phyloP scores from a whole-genome alignment of 2,797 vertebrate species.

The Meriones psammophilus region DNA sequence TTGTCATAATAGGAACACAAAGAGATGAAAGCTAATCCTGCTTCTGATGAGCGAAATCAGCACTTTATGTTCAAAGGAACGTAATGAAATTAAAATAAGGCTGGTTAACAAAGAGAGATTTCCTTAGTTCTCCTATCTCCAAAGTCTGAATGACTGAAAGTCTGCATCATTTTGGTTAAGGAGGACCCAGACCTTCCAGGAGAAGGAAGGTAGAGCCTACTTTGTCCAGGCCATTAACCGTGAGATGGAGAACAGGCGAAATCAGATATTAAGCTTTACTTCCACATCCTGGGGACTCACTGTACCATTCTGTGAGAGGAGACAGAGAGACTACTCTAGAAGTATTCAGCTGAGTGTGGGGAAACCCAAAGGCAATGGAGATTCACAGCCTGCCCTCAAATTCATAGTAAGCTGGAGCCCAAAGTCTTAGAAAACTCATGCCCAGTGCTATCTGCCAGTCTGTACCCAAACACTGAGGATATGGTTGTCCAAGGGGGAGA shows the following conservation, averaged over 20 bases:
- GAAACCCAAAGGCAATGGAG: neutral
- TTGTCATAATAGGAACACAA: neutral
- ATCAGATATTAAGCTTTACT: neutral
- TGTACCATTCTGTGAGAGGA: neutral
- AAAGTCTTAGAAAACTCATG: neutral
- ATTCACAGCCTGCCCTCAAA: neutral
- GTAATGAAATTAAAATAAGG: neutral
- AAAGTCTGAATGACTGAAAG: neutral
- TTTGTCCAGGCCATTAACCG: neutral
- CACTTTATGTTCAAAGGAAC: neutral
- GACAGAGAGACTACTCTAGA: neutral
- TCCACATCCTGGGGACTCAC: neutral
- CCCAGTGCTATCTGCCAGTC: neutral
- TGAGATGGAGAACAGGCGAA: neutral
- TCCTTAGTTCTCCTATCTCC: neutral
- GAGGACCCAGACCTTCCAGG: neutral
- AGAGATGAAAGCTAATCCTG: neutral
- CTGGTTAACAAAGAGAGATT: neutral
- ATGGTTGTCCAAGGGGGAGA: neutral
- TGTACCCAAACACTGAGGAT: neutral
- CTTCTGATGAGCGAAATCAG: neutral
- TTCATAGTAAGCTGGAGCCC: neutral
- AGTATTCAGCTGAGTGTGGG: neutral
- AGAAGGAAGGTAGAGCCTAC: neutral
- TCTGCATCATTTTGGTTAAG: neutral